Evolutionary conservation across 2,888 invertebrate genomes (phyloP).

Genomic region (Allacma fusca): DNA sequence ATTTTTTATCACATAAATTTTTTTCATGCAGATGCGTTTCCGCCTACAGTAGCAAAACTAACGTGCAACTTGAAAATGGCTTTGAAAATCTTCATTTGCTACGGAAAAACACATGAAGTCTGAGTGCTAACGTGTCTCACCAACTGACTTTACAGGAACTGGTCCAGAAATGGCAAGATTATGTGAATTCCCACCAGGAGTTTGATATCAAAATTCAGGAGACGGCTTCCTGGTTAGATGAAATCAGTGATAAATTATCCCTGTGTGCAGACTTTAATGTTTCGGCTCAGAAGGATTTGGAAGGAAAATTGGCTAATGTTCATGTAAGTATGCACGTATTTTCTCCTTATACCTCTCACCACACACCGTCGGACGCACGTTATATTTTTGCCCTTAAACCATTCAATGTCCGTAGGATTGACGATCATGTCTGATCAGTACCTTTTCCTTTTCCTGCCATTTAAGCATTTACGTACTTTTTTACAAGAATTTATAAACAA

Average conservation of each 20-base stretch:
- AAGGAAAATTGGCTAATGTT: slow-evolving; percentile 81
- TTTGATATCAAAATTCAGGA: slow-evolving; percentile 82
- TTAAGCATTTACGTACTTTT: background rate
- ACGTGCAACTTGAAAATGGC: background rate
- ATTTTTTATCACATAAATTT: background rate
- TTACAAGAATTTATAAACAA: too few relatives aligned
- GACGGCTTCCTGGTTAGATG: slow-evolving; percentile 83
- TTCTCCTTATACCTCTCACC: background rate
- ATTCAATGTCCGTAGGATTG: background rate
- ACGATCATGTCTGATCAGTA: background rate
- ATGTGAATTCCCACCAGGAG: slow-evolving; percentile 86
- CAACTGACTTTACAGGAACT: slow-evolving; percentile 70
- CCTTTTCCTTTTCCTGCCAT: background rate
- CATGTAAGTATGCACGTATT: slow-evolving; percentile 63
- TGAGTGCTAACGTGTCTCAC: background rate
- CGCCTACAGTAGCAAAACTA: background rate
- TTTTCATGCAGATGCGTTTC: background rate
- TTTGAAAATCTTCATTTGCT: background rate
- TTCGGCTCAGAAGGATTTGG: slow-evolving; percentile 83
- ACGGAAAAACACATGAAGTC: background rate
- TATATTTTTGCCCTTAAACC: background rate
- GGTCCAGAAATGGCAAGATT: slow-evolving; percentile 90
- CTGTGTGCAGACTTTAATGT: slow-evolving; percentile 85
- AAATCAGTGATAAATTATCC: slow-evolving; percentile 81
- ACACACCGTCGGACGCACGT: background rate